phyloP scores from a whole-genome alignment of 2,888 invertebrate species.

The Drosophila rellima region DNA sequence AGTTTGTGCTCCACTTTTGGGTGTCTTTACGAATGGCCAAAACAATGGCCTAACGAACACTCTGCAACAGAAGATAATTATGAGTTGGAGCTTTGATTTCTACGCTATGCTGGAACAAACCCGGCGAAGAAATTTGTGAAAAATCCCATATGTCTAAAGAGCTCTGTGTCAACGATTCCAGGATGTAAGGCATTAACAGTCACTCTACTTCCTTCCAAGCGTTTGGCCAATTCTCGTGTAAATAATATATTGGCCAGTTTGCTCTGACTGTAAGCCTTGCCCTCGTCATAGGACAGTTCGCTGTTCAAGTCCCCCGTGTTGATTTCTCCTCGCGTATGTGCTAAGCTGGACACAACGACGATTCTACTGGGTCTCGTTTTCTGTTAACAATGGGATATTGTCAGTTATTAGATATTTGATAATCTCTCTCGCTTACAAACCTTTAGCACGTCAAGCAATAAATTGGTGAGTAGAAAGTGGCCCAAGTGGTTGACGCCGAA shows the following conservation, averaged over 20 bases:
- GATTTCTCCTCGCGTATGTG: slow-evolving; percentile 86
- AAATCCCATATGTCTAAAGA: slow-evolving; percentile 78
- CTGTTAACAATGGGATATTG: slow-evolving; percentile 52
- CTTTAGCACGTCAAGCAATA: slow-evolving; percentile 88
- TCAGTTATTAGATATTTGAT: background rate
- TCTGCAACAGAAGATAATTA: slow-evolving; percentile 24
- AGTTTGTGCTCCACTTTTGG: slow-evolving; percentile 84
- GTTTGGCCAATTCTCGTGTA: slow-evolving; percentile 89
- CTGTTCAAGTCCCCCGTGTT: slow-evolving; percentile 89
- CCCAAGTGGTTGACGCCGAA: slow-evolving; percentile 90
- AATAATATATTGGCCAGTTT: slow-evolving; percentile 93
- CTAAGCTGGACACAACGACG: slow-evolving; percentile 88
- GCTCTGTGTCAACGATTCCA: slow-evolving; percentile 92
- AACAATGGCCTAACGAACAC: slow-evolving; percentile 69
- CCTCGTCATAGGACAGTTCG: slow-evolving; percentile 87
- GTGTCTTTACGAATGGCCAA: slow-evolving; percentile 83
- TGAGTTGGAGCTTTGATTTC: background rate
- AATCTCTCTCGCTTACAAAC: slow-evolving; percentile 18
- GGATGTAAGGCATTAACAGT: slow-evolving; percentile 95
- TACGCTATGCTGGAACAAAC: background rate
- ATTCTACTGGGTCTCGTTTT: slow-evolving; percentile 88
- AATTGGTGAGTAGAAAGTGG: slow-evolving; percentile 88
- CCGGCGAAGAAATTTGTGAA: slow-evolving; percentile 19
- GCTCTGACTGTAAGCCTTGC: slow-evolving; percentile 90
- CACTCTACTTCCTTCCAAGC: slow-evolving; percentile 89